Base-by-base conservation (phyloP, 2,113 vertebrate species). In the Epinephelus moara region DNA sequence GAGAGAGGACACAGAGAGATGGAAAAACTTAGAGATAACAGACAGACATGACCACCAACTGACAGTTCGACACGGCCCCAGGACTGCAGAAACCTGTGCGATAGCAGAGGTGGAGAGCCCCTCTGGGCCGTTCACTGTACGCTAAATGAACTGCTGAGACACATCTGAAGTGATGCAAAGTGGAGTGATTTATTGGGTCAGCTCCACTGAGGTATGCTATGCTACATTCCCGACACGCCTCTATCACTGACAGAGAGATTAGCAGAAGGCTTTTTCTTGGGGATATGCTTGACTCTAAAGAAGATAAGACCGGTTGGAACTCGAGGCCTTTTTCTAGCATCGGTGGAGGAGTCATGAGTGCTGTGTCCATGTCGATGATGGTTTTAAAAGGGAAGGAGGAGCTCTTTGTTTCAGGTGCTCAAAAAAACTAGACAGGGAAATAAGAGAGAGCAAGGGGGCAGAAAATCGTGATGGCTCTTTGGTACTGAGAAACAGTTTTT, bases 161-260 rank as follows among this genome's bases (percentile, higher is more conserved):
- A 83, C 68, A 84, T 88, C 70, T 85, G 68, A 88, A 77, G 89
- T 45, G 82, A 88, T 89, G 81, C 82, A 83, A 85, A 91, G 69
- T 77, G 71, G 67, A 85, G 70, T 81, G 84, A 93, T 93, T 92
- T 90, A 93, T 87, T 87, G 86, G 88, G 84, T 84, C 88, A 86
- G 80, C 84, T 84, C 85, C 79, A 84, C 47, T 19, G 83, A 87
- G 84, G 86, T 89, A 84, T 91, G 87, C 70, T 64, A 15, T 30
- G 86, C 82, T 70, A 71, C 82, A 88, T 89, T 92, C 89, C 78
- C 52, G 15, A 90, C 89, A 88, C 80, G 63, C 78, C 85, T 83
- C 85, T 52, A 84, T 84, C 87, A 85, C 81, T 88, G 84, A 92
- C 76, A 47, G 87, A 52, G 78, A 86, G 90, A 91, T 92, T 90